These are phyloP conservation scores for Martes flavigula DNA, from an alignment of 2,797 vertebrate genomes.

Conservation along the genomic window DNA sequence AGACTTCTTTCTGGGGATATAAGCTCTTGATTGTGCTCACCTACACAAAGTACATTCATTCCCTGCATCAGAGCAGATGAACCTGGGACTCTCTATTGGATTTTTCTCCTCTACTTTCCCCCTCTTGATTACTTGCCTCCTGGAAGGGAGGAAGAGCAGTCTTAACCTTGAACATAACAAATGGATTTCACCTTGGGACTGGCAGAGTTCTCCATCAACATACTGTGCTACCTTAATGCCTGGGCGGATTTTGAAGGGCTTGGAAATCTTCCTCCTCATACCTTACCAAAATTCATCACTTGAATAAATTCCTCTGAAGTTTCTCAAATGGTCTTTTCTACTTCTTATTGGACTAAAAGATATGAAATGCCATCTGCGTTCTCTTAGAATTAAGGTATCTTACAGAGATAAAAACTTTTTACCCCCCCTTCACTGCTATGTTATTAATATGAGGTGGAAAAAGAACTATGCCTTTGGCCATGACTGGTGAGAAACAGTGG, in stretches of 20 bases:
- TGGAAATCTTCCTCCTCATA: not conserved
- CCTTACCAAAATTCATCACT: not conserved
- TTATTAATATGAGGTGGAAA: not conserved
- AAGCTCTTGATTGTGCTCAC: not conserved
- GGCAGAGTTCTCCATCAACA: not conserved
- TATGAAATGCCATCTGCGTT: not conserved
- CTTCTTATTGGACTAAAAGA: not conserved
- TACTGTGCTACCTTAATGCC: not conserved
- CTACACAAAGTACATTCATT: not conserved
- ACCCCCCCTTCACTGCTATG: not conserved
- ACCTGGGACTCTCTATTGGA: not conserved
- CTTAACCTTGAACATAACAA: not conserved
- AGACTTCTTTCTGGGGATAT: not conserved
- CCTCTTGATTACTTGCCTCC: not conserved
- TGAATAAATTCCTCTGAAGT: not conserved
- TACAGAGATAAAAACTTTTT: not conserved
- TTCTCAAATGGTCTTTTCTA: not conserved
- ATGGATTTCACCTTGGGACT: not conserved
- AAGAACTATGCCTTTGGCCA: not conserved
- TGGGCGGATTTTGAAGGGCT: not conserved
- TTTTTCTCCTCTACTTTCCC: not conserved
- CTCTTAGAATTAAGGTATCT: not conserved
- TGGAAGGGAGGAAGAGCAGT: not conserved
- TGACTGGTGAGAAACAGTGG: not conserved
- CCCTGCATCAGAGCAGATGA: not conserved